These are phyloP conservation scores for Lipophrys pholis DNA, from an alignment of 2,113 vertebrate genomes.

Conservation along the genomic window DNA sequence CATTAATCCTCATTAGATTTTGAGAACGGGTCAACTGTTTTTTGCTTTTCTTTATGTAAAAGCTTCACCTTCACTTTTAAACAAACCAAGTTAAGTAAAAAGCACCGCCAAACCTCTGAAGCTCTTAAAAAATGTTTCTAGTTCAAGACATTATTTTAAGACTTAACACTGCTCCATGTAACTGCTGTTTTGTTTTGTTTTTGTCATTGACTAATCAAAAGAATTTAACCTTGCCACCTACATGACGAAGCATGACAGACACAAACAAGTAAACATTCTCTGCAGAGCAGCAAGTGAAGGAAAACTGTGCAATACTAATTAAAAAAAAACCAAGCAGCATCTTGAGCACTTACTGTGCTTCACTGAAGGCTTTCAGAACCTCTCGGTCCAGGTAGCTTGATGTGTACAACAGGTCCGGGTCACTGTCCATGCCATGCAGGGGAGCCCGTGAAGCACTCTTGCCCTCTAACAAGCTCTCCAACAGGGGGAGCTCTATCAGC, in stretches of 20 bases:
- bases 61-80: not conserved
- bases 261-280: no score
- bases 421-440: constrained; percentile 79
- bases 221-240: no score
- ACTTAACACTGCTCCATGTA: not conserved
- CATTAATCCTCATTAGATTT: not conserved
- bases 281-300: no score
- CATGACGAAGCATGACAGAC: no score
- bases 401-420: constrained; percentile 83
- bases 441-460: constrained; percentile 69
- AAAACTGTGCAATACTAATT: no score
- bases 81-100: not conserved
- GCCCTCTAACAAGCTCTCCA: constrained; percentile 89
- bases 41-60: not conserved
- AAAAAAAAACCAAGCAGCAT: no score
- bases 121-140: not conserved
- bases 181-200: not conserved
- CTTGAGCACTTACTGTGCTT: constrained; percentile 89
- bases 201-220: no score
- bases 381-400: constrained; percentile 93
- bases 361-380: constrained; percentile 96
- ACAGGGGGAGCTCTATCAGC: constrained; percentile 93
- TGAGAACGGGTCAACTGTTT: not conserved
- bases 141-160: not conserved
- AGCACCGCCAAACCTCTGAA: not conserved